Evolutionary conservation across 2,113 vertebrate genomes (phyloP), one percentile per base, ranked within the genome.

Genomic region (Channa argus): DNA sequence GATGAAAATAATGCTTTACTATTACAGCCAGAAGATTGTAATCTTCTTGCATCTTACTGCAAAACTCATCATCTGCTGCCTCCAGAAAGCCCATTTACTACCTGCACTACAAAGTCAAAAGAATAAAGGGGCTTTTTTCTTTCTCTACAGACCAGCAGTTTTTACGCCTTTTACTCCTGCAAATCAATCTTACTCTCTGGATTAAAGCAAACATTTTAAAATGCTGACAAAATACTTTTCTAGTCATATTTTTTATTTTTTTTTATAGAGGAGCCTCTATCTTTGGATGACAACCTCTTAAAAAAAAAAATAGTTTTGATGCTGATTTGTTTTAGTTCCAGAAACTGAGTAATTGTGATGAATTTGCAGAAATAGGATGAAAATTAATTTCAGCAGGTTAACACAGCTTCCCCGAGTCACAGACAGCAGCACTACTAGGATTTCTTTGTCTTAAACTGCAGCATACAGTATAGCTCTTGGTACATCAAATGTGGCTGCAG

Each of bases 31-130:
- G 74, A 51, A 46, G 55, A 75, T 68, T 47, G 71, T 74, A 86
- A 86, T 86, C 70, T 88, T 79, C 44, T 3, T 9, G 64, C 67
- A 8, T 84, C 75, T 77, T 67, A 83, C 58, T 41, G 76, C 43
- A 80, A 83, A 90, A 91, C 63, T 83, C 62, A 24, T 41, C 24
- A 87, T 91, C 82, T 76, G 53, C 75, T 59, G 37, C 71, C 70
- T 74, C 37, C 63, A 79, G 60, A 79, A 76, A 79, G 36, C 73
- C 70, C 15, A 52, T 84, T 74, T 85, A 33, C 77, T 47, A 71
- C 60, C 74, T 81, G 66, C 24, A 68, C 68, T 59, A 71, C 50
- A 67, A 87, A 56, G 81, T 70, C 13, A 55, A 73, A 82, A 76
- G 56, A 79, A 79, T 9, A 73, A 79, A 73, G 39, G n/a, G 3